Evolutionary conservation across 1,140 invertebrate species (phyloP), one percentile per base, ranked within the genome.

Genomic region (Eupristina koningsbergeri): DNA sequence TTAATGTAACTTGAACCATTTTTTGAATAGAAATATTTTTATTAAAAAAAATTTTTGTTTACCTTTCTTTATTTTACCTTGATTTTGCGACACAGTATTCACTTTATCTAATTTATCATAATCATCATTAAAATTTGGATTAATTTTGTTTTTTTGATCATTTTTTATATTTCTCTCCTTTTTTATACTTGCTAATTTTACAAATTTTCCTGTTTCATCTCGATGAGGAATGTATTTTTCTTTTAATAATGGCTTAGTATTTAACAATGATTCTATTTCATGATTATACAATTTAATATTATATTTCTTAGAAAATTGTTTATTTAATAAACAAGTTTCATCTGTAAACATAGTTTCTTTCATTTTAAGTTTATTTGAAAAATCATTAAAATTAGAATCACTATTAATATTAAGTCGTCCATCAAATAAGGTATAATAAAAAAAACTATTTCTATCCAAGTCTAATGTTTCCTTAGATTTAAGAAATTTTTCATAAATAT

Each of bases 381-480:
- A 6, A 22, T 7, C 53, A 50, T 85, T 80, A 39, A 79, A 41
- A 34, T 84, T 75, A 36, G 47, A 75, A 75, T 86, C 77, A 41
- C 39, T 80, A 39, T 85, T 73, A 1, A 22, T 89, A n/a, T 81
- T 74, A 36, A 92, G 84, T 84, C 87, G 90, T 2, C 91, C 91
- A 86, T 89, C 81, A 6, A 83, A 50, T 11, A 82, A n/a, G 47
- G 86, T 87, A 64, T 89, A 77, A 67, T 87, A 73, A 76, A 92
- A 92, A 80, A 63, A 86, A 85, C 89, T 90, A 81, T 90, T 86
- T 39, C 88, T 79, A 15, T 82, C 74, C 22, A 80, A 83, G 71
- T 36, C 26, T 36, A 71, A 53, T 53, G 22, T 15, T 47, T 22
- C n/a, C 13, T 41, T 81, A 11, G 73, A 31, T 26, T 80, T 39